Evolutionary conservation across 2,797 vertebrate genomes (phyloP).

Genomic region (Rhadinocentrus ornatus): DNA sequence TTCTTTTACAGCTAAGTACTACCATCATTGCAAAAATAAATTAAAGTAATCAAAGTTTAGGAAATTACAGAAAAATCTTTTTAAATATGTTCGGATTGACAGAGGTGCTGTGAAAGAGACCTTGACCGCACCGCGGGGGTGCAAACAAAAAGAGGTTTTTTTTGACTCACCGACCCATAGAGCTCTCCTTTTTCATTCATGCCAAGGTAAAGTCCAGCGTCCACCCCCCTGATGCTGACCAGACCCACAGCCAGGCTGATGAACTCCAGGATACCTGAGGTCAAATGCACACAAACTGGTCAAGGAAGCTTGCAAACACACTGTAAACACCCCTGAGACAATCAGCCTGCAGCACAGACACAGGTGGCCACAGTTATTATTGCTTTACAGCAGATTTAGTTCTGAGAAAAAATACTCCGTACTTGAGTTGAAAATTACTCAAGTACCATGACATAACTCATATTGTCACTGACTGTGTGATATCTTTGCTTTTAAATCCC

Average conservation of each 20-base stretch:
- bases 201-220: conserved; percentile 96
- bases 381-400: background rate
- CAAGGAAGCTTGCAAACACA: conserved; percentile 49
- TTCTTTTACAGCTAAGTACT: conserved; percentile 11
- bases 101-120: conserved; percentile 38
- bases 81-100: conserved; percentile 3
- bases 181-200: conserved; percentile 99
- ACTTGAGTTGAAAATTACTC: background rate
- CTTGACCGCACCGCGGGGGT: conserved; percentile 9
- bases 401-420: background rate
- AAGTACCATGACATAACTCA: background rate
- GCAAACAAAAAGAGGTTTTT: conserved; percentile 24
- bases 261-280: conserved; percentile 97
- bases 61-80: background rate
- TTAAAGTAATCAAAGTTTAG: background rate
- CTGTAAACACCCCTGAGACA: conserved; percentile 3
- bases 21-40: background rate
- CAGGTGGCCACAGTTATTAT: conserved; percentile 17
- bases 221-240: conserved; percentile 98
- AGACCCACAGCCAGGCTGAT: conserved; percentile 98
- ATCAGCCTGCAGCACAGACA: background rate
- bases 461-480: background rate
- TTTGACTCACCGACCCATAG: conserved; percentile 96
- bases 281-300: conserved; percentile 57
- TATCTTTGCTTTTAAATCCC: background rate